These are phyloP conservation scores for Drosophila lowei DNA, from an alignment of 1,140 invertebrate genomes.

Conservation along the genomic window DNA sequence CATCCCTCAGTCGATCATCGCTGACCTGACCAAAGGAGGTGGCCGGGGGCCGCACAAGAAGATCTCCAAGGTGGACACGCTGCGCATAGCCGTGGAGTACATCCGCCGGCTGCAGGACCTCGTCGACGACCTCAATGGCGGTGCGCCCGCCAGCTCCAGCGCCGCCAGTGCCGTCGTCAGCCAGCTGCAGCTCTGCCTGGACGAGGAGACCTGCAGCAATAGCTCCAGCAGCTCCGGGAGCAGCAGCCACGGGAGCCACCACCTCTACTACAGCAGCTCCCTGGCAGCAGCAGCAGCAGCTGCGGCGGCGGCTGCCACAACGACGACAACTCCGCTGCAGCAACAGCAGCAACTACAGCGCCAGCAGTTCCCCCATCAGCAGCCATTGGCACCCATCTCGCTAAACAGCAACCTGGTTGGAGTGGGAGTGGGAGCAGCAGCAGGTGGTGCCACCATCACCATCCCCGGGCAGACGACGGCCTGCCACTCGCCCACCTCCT, in stretches of 20 bases:
- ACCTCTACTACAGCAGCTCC: slow-evolving; percentile 20
- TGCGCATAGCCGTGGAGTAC: slow-evolving; percentile 96
- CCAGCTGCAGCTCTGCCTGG: slow-evolving; percentile 63
- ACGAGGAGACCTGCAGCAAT: slow-evolving; percentile 85
- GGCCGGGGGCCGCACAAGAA: slow-evolving; percentile 91
- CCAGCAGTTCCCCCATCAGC: slow-evolving; percentile 67
- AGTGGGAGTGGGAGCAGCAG: not conserved
- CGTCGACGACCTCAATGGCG: slow-evolving; percentile 86
- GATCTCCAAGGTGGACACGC: slow-evolving; percentile 97
- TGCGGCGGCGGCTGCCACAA: slow-evolving; percentile 84
- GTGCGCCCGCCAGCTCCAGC: slow-evolving; percentile 3
- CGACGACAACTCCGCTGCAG: slow-evolving; percentile 65
- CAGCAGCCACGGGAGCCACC: slow-evolving; percentile 38
- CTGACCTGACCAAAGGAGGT: slow-evolving; percentile 86
- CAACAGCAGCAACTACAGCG: slow-evolving; percentile 69
- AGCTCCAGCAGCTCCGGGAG: slow-evolving; percentile 64
- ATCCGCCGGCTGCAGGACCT: slow-evolving; percentile 94
- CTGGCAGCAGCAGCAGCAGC: slow-evolving; percentile 61
- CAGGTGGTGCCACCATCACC: not conserved
- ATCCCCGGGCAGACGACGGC: slow-evolving; percentile 13
- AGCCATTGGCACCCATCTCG: slow-evolving; percentile 61
- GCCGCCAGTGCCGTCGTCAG: slow-evolving; percentile 3
- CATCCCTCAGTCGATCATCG: slow-evolving; percentile 90
- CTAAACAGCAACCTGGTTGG: slow-evolving; percentile 52
- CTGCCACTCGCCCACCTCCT: slow-evolving; percentile 89